Base-by-base conservation (phyloP, 2,888 invertebrate genomes). In the Ichneumon xanthorius region DNA sequence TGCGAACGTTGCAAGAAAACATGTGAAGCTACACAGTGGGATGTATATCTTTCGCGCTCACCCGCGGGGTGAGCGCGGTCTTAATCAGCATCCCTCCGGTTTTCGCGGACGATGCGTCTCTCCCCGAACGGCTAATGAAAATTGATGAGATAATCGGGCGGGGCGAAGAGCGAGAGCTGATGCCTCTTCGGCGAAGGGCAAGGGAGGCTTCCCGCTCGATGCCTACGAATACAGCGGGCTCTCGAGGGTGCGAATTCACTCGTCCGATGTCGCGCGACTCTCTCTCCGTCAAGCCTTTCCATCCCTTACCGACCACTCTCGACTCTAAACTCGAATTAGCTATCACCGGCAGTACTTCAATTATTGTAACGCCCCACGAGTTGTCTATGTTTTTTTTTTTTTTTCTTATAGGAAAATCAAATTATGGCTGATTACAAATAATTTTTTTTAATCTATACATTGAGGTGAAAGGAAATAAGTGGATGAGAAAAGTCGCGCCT, bases 141-240 rank as follows among this genome's bases (percentile, higher is more conserved):
- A 93, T 93, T 92, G 92, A 93, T 92, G 93, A 93, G 93, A 92
- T 92, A 90, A 91, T 92, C 90, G 81, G 78, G 83, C 61, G 76
- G 65, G 65, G 45, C 22, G 22, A 53, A 11, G 67, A 70, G 61
- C 37, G 83, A 71, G 63, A 67, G 33, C 79, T 65, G 55, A 75
- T 78, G 65, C 58, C 72, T 78, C 58, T 63, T 75, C 70, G 53
- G 5, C 40, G 67, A 82, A 81, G 68, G 65, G 65, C 63, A 71
- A 68, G 68, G 68, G 55, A 68, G 67, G 63, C 30, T 48, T 75
- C 61, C 77, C 48, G 53, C 53, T 73, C 70, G 77, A 84, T 80
- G 78, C 55, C 70, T 61, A 30, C 53, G 45, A 68, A 65, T 37
- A 53, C 26, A 79, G 6, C 30, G 70, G 71, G 75, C 58, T 79